Evolutionary conservation across 2,888 invertebrate species (phyloP), one percentile per base, ranked within the genome.

Genomic region (Myopa testacea): DNA sequence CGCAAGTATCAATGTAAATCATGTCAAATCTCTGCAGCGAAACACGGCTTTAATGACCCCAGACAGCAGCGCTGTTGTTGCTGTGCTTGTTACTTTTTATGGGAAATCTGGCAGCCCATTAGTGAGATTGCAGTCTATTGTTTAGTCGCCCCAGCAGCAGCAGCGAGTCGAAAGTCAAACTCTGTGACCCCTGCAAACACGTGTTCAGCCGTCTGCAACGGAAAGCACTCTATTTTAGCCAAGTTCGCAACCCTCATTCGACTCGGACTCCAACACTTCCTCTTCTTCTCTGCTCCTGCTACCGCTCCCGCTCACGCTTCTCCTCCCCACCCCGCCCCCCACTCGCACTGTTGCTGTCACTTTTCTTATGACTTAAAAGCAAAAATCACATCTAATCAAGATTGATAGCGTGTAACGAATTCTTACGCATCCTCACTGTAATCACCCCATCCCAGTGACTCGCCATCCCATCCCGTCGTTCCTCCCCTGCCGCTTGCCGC

Each of bases 321-420:
- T 12, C 50, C 37, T 40, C 34, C 50, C 19, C 5, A 63, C 37
- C 34, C 19, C 16, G 34, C 65, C 50, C 45, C 14, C n/a, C 38
- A 34, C 52, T 26, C 65, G n/a, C 37, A n/a, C 16, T 34, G 45
- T 34, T 14, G 14, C 19, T 58, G 19, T 26, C 8, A 14, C 14
- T 37, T 63, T 63, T 63, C 71, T 78, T 84, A 68, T 77, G 75
- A 81, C 79, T 81, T 80, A 77, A 84, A 81, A 84, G 81, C 85
- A 83, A 84, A 88, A 88, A 88, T 89, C 89, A 88, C 86, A 82
- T 86, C 86, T 88, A 88, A 88, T 88, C 88, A 88, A 88, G 88
- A 88, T 88, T 88, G 88, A 88, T 88, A 85, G 88, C 82, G 84
- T 86, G 87, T 86, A 88, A 88, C 88, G 84, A 84, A 85, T 84